Evolutionary conservation across 2,797 vertebrate genomes (phyloP), one percentile per base, ranked within the genome.

Genomic region (Sebastes alutus): DNA sequence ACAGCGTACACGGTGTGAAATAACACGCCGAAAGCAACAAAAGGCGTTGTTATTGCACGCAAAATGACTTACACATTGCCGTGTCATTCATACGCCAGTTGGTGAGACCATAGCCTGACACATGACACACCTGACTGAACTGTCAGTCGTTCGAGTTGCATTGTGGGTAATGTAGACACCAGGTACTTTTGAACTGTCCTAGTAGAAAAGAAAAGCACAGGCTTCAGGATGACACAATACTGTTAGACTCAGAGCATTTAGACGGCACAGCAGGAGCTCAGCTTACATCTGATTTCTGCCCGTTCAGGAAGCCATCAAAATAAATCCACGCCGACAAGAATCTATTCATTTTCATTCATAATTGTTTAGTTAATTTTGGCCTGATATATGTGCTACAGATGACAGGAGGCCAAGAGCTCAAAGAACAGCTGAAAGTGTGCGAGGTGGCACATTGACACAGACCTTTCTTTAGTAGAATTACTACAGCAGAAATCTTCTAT

Each of bases 201-300:
- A 46, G 25, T 9, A 29, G 30, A 75, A 46, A 46, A 75, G 62
- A 81, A 56, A 76, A 58, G 63, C 60, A 63, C 68, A 75, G 46
- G 38, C 42, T 76, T 81, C 22, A 33, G 42, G 35, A 70, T 64
- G 72, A 77, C 73, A 72, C 58, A 78, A 8, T 42, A 80, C 71
- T 83, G 82, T 82, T 76, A 63, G 60, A 60, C 25, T 32, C 25
- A 2, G 23, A 35, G 32, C 8, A 63, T 22, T 49, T 49, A 49
- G 49, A 54, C 20, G 52, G 62, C 16, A 27, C 60, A 42, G 8
- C 42, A 65, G 54, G 27, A 32, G 55, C 23, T 22, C 23, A n/a
- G 18, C n/a, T 38, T 35, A 18, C 11, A 22, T 20, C 23, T 67
- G 4, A 56, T 7, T 42, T 72, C 68, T 52, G 20, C 27, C 61